Evolutionary conservation across 2,113 vertebrate species (phyloP), one percentile per base, ranked within the genome.

Genomic region (Ciconia stormi): DNA sequence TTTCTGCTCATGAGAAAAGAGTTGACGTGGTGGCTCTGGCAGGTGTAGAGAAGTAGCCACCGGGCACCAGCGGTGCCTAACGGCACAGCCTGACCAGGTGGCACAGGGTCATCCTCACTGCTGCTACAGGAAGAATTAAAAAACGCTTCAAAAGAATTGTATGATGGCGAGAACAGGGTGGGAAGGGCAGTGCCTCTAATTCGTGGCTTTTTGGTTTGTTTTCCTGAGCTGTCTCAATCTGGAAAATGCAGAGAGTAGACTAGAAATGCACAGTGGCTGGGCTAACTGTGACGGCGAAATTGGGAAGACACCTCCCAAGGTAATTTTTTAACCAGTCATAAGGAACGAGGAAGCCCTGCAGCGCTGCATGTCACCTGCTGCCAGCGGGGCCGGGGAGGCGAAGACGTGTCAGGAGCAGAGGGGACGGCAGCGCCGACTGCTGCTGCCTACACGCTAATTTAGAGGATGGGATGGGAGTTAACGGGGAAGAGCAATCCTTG

Each of bases 331-430:
- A 34, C 38, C 0, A 3, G 16, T 63, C 11, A 6, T 7, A 82
- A 79, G 19, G n/a, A 74, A 59, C 29, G 30, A 81, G 34, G 71
- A 52, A 65, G 55, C 23, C 66, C 55, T 70, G 62, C 34, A 53
- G 47, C 25, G 23, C 16, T 50, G n/a, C 11, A 8, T 14, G 16
- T 62, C 21, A 29, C 19, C 7, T 46, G 58, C n/a, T 82, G 53
- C 56, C n/a, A 38, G 50, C 0, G 0, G 38, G 11, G 29, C 1
- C 47, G 32, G 58, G n/a, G 49, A 65, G 44, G 9, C 1, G 0
- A 83, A 71, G 38, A 46, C 26, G 6, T 3, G 5, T 22, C 47
- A 7, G 4, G 36, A 91, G 66, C n/a, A 50, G 58, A 83, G 40
- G 15, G 25, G 12, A 42, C 0, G 42, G 38, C 61, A 82, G 44